Evolutionary conservation across 2,888 invertebrate genomes (phyloP).

Genomic region (Microchrysa polita): DNA sequence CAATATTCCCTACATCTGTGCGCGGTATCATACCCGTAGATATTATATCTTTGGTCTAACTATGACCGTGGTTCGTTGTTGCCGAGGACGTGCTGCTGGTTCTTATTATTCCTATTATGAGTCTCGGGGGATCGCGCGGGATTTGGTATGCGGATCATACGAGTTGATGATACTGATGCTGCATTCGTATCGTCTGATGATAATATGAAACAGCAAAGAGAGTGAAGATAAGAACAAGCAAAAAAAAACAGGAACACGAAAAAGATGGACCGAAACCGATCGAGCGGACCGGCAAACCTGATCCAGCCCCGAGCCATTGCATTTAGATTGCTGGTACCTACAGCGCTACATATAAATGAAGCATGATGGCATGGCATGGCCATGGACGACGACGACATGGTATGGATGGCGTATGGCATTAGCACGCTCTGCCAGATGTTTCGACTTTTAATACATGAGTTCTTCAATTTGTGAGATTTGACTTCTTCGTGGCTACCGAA

Average conservation of each 20-base stretch:
- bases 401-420: conserved; percentile 27
- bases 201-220: conserved; percentile 3
- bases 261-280: too few species aligned
- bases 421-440: conserved; percentile 41
- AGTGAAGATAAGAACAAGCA: not conserved
- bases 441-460: conserved; percentile 40
- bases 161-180: not conserved
- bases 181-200: not conserved
- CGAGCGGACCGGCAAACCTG: conserved; percentile 8
- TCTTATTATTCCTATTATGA: too few species aligned
- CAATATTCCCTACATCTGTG: conserved; percentile 27
- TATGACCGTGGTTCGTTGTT: too few species aligned
- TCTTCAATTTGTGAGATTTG: conserved; percentile 50
- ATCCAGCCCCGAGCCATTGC: conserved; percentile 10
- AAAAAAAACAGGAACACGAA: conserved; percentile 9
- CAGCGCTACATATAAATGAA: not conserved
- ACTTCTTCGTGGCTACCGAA: conserved; percentile 49
- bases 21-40: conserved; percentile 1
- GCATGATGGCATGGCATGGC: not conserved
- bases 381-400: too few species aligned
- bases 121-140: conserved; percentile 18
- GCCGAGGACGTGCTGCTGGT: not conserved
- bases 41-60: too few species aligned
- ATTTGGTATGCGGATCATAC: not conserved
- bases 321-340: not conserved